phyloP scores from a whole-genome alignment of 2,113 vertebrate species.

The Laticauda laticaudata region DNA sequence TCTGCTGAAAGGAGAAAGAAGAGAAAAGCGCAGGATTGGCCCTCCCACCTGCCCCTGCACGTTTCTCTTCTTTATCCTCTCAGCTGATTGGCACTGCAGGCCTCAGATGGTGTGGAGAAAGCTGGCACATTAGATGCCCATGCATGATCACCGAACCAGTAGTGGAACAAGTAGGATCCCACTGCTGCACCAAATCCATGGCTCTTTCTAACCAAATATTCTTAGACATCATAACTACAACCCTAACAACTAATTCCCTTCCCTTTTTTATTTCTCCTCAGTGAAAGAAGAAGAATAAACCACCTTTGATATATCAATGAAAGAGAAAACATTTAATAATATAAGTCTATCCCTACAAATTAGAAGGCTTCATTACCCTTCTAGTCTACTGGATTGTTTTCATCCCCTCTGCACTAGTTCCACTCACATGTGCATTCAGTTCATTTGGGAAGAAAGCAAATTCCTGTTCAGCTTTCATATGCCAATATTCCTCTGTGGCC shows the following conservation, averaged over 20 bases:
- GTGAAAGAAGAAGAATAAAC: background rate
- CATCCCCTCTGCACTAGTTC: background rate
- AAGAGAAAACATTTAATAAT: background rate
- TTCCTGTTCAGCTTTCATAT: background rate
- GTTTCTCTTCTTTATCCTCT: too few relatives aligned
- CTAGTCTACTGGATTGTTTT: background rate
- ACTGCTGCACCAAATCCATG: background rate
- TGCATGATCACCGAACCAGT: too few relatives aligned
- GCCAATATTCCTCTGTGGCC: background rate
- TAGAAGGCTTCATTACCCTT: background rate
- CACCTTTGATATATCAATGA: background rate
- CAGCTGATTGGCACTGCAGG: too few relatives aligned
- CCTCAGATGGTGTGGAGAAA: too few relatives aligned
- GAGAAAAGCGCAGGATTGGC: too few relatives aligned
- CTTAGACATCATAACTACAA: background rate
- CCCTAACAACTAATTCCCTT: background rate
- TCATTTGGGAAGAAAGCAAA: background rate
- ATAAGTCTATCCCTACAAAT: background rate
- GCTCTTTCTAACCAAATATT: background rate
- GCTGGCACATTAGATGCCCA: too few relatives aligned
- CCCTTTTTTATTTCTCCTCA: background rate
- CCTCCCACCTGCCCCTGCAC: too few relatives aligned
- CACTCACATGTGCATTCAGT: background rate
- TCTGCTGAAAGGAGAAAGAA: too few relatives aligned
- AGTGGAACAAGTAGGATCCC: too few relatives aligned